Evolutionary conservation across 2,888 invertebrate genomes (phyloP).

Genomic region (Pegoplata infirma): DNA sequence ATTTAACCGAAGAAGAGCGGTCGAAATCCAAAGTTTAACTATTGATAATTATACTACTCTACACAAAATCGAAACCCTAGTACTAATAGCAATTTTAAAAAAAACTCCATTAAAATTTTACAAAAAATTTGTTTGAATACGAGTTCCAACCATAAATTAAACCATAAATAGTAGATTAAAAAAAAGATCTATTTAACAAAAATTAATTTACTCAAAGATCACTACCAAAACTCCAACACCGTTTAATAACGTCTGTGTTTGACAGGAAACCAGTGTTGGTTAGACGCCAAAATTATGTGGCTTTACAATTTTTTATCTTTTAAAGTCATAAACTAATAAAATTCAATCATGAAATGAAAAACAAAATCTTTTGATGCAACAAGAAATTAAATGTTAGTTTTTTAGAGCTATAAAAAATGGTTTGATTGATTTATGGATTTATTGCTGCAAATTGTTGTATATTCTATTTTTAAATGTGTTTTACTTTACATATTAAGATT

Average conservation of each 20-base stretch:
- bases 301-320: constrained; percentile 37
- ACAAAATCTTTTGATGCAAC: background rate
- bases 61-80: no score
- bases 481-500: background rate
- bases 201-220: constrained; percentile 18
- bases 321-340: constrained; percentile 48
- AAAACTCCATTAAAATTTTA: no score
- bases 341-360: background rate
- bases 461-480: background rate
- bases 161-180: constrained; percentile 36
- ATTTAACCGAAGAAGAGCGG: constrained; percentile 22
- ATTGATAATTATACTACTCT: no score
- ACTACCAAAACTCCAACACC: background rate
- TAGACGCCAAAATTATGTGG: constrained; percentile 42
- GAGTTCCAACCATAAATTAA: constrained; percentile 10
- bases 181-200: constrained; percentile 20
- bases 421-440: constrained; percentile 56
- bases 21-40: constrained; percentile 24
- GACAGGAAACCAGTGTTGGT: background rate
- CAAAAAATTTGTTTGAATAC: no score
- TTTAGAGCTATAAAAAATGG: background rate
- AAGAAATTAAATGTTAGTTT: constrained; percentile 9
- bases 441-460: constrained; percentile 52
- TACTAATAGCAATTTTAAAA: no score
- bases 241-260: constrained; percentile 9